Percentiles rank a stretch among this genome's conserved stretches.
Evolutionary conservation across 2,888 invertebrate species (phyloP).

Genomic region (Peribatodes rhomboidaria): DNA sequence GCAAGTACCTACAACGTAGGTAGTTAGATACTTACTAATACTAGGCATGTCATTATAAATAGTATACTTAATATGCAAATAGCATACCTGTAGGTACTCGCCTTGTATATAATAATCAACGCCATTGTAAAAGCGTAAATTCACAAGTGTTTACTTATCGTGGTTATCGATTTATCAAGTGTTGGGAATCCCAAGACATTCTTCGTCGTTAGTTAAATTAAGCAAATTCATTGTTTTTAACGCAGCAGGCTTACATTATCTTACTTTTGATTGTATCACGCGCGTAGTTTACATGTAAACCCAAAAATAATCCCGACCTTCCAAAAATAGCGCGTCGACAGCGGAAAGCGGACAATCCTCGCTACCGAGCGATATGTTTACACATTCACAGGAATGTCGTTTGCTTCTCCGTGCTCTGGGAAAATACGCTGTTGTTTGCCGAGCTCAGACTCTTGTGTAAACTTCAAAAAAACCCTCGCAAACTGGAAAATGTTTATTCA

Average conservation of each 20-base stretch:
- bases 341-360: conserved; percentile 1
- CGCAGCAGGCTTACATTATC: conserved; percentile 8
- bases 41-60: background rate
- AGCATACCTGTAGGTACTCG: background rate
- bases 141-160: conserved; percentile 15
- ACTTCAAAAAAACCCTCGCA: conserved; percentile 26
- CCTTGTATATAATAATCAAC: background rate
- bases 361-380: background rate
- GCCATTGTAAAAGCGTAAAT: conserved; percentile 3
- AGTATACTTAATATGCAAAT: background rate
- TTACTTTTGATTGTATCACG: conserved; percentile 1
- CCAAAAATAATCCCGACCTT: conserved; percentile 12
- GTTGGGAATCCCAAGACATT: conserved; percentile 24
- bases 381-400: conserved; percentile 16
- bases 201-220: conserved; percentile 16
- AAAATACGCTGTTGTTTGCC: conserved; percentile 20
- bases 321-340: conserved; percentile 14
- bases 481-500: conserved; percentile 8
- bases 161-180: conserved; percentile 24
- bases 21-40: too few relatives aligned
- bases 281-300: background rate
- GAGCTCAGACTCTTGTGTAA: conserved; percentile 15
- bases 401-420: conserved; percentile 10
- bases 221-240: conserved; percentile 18
- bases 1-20: too few relatives aligned